These are phyloP conservation scores for Bolinopsis microptera DNA, from an alignment of 37 sponge, comb jelly and placozoan species.

Conservation along the genomic window DNA sequence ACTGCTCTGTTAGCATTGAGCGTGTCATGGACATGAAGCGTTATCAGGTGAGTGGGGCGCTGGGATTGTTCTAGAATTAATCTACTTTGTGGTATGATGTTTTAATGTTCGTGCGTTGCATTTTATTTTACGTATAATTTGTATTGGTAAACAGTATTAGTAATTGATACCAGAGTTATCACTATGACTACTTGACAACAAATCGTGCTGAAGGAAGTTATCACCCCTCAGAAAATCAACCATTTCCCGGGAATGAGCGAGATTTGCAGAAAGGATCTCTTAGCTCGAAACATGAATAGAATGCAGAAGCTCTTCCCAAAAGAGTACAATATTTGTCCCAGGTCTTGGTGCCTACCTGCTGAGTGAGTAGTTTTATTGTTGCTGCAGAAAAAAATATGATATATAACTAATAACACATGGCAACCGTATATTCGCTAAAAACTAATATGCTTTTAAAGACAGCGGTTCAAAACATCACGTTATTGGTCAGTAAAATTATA, in stretches of 20 bases:
- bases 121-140: not conserved
- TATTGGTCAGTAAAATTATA: too few species aligned
- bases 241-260: slow-evolving; percentile 99
- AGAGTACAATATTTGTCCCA: slow-evolving; percentile 90
- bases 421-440: too few species aligned
- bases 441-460: too few species aligned
- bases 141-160: not conserved
- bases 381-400: too few species aligned
- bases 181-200: too few species aligned
- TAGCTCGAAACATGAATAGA: slow-evolving; percentile 94
- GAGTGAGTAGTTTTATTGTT: slow-evolving; percentile 78
- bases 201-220: too few species aligned
- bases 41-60: slow-evolving; percentile 84
- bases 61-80: too few species aligned
- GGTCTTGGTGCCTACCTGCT: slow-evolving; percentile 94
- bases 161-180: too few species aligned
- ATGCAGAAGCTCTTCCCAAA: slow-evolving; percentile 93
- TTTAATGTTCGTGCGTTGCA: not conserved
- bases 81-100: not conserved
- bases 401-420: too few species aligned
- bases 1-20: slow-evolving; percentile 84
- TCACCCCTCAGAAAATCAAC: slow-evolving; percentile 98
- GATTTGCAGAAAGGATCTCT: slow-evolving; percentile 94
- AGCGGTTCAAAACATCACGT: too few species aligned
- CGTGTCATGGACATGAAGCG: slow-evolving; percentile 84